Conservation (phyloP, 2,113 vertebrate species). For the Fregetta grallaria region DNA sequence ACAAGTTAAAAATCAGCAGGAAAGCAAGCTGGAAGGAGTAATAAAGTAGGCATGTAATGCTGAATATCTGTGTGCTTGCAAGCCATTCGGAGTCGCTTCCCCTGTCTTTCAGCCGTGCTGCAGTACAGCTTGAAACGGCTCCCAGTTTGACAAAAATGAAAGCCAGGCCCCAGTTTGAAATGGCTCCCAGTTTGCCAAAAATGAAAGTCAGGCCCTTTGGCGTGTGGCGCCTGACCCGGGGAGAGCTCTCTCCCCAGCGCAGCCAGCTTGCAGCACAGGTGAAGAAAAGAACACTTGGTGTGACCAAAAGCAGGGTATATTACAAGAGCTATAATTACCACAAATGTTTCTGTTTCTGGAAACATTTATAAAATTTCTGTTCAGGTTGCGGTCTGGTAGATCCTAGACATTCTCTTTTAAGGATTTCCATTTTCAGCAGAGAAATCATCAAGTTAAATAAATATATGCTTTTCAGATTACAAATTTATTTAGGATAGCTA, state of each 20-base stretch:
- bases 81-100: not conserved
- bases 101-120: not conserved
- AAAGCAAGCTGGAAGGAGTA: not conserved
- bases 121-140: not conserved
- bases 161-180: not conserved
- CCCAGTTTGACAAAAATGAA: not conserved
- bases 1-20: not conserved
- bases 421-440: not conserved
- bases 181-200: not conserved
- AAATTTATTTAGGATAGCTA: not conserved
- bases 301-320: not conserved
- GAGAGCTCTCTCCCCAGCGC: not conserved
- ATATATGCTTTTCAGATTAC: not conserved
- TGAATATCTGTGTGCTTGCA: not conserved
- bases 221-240: not conserved
- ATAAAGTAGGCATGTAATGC: not conserved
- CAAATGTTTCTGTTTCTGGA: not conserved
- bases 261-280: not conserved
- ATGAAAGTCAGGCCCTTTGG: not conserved
- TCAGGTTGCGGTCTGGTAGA: not conserved
- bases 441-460: not conserved
- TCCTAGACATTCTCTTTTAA: not conserved
- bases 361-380: not conserved
- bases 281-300: not conserved
- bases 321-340: not conserved